phyloP scores from a whole-genome alignment of 2,888 invertebrate genomes.

The Drosophila eohydei region DNA sequence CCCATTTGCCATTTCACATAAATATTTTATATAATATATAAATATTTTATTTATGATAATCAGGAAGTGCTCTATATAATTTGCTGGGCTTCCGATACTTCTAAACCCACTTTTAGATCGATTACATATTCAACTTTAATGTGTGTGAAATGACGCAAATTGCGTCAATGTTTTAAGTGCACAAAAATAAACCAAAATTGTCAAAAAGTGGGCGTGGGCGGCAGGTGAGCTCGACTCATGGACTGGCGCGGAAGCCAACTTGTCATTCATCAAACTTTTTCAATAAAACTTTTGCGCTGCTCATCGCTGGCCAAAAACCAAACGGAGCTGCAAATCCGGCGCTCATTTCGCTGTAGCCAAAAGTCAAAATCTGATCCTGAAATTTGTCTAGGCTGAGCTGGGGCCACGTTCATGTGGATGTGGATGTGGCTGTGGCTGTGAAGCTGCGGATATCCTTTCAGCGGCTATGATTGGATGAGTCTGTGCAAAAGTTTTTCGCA shows the following conservation, averaged over 20 bases:
- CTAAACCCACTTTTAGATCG: not conserved
- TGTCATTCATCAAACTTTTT: constrained; percentile 78
- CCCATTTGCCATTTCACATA: not conserved
- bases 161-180: constrained; percentile 27
- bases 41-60: not conserved
- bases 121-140: not conserved
- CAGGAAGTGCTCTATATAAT: not conserved
- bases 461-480: constrained; percentile 4
- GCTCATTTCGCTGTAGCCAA: constrained; percentile 35
- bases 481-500: constrained; percentile 46
- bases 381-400: constrained; percentile 30
- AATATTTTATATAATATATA: constrained; percentile 4
- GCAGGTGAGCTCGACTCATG: not conserved
- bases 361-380: constrained; percentile 41
- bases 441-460: constrained; percentile 9
- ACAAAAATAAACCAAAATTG: not conserved
- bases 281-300: constrained; percentile 73
- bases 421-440: constrained; percentile 10
- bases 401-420: constrained; percentile 13
- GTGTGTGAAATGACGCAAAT: constrained; percentile 5
- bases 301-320: constrained; percentile 33
- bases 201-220: not conserved
- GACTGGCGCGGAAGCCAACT: constrained; percentile 41
- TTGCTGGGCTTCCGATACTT: not conserved
- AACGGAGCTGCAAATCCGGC: constrained; percentile 57